Evolutionary conservation across 2,113 vertebrate genomes (phyloP), one percentile per base, ranked within the genome.

Genomic region (Siniperca chuatsi): DNA sequence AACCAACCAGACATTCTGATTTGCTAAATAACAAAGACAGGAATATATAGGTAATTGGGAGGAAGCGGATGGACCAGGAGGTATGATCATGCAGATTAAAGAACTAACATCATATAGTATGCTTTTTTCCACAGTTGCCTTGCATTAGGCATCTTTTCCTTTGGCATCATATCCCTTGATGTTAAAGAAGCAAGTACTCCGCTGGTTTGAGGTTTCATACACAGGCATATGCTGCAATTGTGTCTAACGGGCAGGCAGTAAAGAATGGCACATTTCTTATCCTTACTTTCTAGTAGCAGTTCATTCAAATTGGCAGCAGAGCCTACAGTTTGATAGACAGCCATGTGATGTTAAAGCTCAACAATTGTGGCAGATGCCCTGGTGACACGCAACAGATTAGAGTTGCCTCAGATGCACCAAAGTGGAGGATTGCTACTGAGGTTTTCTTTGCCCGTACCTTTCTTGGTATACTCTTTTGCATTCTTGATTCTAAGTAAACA

Each of bases 61-160:
- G 29, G 16, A 83, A 84, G 54, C 57, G 46, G 78, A 75, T 87
- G 52, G 82, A 89, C 81, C 78, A 75, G 21, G 52, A 90, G 81
- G 81, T 78, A 64, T 29, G 58, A 90, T 90, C 64, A 80, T 15
- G 52, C 79, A 62, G 83, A 91, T 91, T 86, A 87, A 90, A 90
- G 33, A 67, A 21, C 48, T 75, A 90, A 85, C 71, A 60, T 90
- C 68, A 71, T 79, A 68, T 52, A 23, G 6, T 78, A 2, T 15
- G 52, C 42, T 78, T 75, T 64, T 75, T 88, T 90, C 82, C 66
- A 79, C 46, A 48, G 65, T 70, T 78, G 61, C 78, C 50, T 62
- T 52, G 78, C 67, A 72, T 82, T 80, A 60, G 72, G 77, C 82
- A 60, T 78, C 75, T 29, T 88, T 87, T 75, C 85, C 66, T 65